These are phyloP conservation scores for Eilema griseolum DNA, from an alignment of 2,888 invertebrate species.

Conservation along the genomic window DNA sequence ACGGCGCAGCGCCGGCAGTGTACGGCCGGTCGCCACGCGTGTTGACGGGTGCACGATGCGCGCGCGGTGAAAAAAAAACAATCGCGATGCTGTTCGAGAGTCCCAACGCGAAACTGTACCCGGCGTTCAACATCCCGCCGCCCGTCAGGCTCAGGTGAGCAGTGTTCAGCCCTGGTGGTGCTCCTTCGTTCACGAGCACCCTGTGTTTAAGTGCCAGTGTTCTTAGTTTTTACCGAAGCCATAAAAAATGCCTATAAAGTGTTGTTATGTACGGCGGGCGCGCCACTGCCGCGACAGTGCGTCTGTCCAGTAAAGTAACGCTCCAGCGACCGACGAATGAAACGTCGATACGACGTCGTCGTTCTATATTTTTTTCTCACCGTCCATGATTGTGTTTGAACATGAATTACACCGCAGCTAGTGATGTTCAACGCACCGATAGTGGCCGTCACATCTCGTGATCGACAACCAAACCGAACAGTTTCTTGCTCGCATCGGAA, in stretches of 20 bases:
- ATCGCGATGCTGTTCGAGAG: slow-evolving; percentile 90
- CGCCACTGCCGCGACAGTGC: slow-evolving; percentile 63
- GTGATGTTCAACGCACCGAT: slow-evolving; percentile 32
- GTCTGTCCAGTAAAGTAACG: slow-evolving; percentile 66
- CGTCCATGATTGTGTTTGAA: slow-evolving; percentile 45
- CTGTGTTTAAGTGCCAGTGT: slow-evolving; percentile 63
- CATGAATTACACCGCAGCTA: slow-evolving; percentile 30
- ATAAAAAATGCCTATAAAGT: slow-evolving; percentile 70
- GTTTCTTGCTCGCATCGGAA: slow-evolving; percentile 30
- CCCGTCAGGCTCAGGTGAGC: slow-evolving; percentile 88
- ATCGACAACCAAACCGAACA: slow-evolving; percentile 25
- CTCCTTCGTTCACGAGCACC: slow-evolving; percentile 24
- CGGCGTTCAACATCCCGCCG: slow-evolving; percentile 90
- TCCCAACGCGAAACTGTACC: slow-evolving; percentile 90
- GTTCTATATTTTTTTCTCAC: slow-evolving; percentile 52
- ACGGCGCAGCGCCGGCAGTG: slow-evolving; percentile 68
- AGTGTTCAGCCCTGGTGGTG: slow-evolving; percentile 30
- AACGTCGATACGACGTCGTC: slow-evolving; percentile 71
- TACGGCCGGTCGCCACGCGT: slow-evolving; percentile 74
- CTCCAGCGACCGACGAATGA: slow-evolving; percentile 61
- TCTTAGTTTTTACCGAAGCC: slow-evolving; percentile 67
- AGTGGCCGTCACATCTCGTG: slow-evolving; percentile 27
- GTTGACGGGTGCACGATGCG: slow-evolving; percentile 74
- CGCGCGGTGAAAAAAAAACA: slow-evolving; percentile 78
- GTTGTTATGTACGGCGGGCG: slow-evolving; percentile 65